Base-by-base conservation (phyloP, 2,888 invertebrate species). In the Marasmarcha lunaedactyla region DNA sequence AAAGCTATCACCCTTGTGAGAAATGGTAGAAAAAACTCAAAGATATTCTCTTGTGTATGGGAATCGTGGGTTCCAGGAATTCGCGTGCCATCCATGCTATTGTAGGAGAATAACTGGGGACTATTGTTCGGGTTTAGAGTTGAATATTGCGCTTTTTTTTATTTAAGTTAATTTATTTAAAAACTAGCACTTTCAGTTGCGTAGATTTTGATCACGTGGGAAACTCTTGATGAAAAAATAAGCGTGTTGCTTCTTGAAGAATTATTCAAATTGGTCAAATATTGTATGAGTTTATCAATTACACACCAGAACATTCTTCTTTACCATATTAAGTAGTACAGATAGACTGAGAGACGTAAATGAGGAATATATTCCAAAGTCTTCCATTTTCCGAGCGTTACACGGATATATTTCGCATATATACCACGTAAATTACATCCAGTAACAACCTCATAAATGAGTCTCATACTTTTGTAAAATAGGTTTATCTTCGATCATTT, bases 21-120 rank as follows among this genome's bases (percentile, higher is more conserved):
- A 71, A 71, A 63, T 60, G 57, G 46, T 44, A 53, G 54, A 61
- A 64, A 68, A 65, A 50, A 30, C 30, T 30, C 30, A 4, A 46
- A 52, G 54, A 56, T 57, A 63, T 62, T 64, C 66, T 64, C 66
- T 59, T 56, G 62, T 53, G 59, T 67, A 71, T 76, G 83, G 71
- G 79, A 81, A 78, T 66, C 59, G 59, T 64, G 56, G 54, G 57
- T 83, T 81, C 79, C 57, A 47, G 64, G 81, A 77, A 81, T 78
- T 78, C 83, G 76, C 81, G 81, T 83, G 83, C 79, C 72, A 70
- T 63, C 55, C 57, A 52, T 56, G 59, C 57, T 56, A 60, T 60
- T 59, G 62, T 59, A 46, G n/a, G n/a, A 55, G 57, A 53, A 57
- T 60, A 59, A 61, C 56, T 61, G 58, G 54, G 50, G 48, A 59